phyloP scores from a whole-genome alignment of 2,113 vertebrate species.

The Dolichotis patagonum region DNA sequence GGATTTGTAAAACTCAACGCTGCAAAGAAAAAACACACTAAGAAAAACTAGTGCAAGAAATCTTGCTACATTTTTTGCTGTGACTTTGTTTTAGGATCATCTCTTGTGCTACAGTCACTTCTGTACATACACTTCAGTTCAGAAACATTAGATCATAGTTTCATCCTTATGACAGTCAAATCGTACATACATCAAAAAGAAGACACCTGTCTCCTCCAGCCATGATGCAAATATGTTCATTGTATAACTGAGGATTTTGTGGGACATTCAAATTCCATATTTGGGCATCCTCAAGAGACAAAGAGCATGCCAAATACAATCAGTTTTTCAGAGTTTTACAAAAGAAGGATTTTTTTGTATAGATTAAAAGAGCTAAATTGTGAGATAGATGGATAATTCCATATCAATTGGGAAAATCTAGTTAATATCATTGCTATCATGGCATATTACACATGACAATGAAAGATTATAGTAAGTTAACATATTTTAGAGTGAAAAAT shows the following conservation, averaged over 20 bases:
- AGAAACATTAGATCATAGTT: background rate
- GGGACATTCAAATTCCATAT: background rate
- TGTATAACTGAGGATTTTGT: background rate
- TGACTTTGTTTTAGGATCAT: background rate
- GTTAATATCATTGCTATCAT: background rate
- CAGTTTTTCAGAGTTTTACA: background rate
- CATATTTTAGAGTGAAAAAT: background rate
- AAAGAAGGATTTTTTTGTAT: background rate
- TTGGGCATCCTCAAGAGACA: background rate
- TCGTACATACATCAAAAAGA: background rate
- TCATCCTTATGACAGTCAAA: background rate
- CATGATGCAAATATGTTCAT: background rate
- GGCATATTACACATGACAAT: background rate
- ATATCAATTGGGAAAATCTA: background rate
- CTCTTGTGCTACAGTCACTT: background rate
- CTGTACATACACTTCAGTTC: background rate
- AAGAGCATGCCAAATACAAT: background rate
- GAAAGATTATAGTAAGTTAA: background rate
- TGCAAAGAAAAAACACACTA: background rate
- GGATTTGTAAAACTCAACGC: background rate
- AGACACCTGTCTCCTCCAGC: fast-evolving
- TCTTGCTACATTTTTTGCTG: background rate
- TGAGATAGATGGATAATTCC: background rate
- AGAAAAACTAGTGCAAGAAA: background rate
- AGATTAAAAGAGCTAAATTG: background rate